Evolutionary conservation across 2,113 vertebrate genomes (phyloP).

Genomic region (Paratilapia polleni): DNA sequence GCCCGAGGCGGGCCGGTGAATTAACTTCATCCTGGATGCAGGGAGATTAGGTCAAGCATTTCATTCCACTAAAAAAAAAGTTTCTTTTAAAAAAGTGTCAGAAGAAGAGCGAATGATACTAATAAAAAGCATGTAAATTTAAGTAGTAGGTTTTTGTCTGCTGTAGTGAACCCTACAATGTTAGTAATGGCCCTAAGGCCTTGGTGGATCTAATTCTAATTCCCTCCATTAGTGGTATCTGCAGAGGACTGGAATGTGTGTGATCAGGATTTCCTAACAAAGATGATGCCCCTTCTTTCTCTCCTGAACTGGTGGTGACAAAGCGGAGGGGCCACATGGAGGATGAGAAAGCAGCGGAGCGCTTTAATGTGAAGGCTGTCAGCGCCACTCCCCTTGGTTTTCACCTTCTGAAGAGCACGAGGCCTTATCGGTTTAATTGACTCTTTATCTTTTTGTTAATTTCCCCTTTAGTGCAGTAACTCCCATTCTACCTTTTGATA

Average conservation of each 20-base stretch:
- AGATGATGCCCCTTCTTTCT: constrained; percentile 61
- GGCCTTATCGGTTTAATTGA: constrained; percentile 91
- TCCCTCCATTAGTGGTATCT: constrained; percentile 81
- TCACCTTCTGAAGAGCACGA: constrained; percentile 76
- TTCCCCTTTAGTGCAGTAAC: constrained; percentile 60
- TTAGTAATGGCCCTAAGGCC: constrained; percentile 76
- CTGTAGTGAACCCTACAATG: constrained; percentile 32
- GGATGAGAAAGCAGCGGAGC: constrained; percentile 70
- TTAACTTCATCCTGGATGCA: neutral
- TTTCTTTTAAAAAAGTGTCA: neutral
- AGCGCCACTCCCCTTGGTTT: constrained; percentile 82
- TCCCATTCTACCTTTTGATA: constrained; percentile 48
- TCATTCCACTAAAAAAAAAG: neutral
- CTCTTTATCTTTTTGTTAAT: constrained; percentile 83
- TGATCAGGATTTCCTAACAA: constrained; percentile 35
- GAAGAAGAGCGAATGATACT: neutral
- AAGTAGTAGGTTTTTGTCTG: neutral
- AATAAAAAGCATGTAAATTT: constrained; percentile 29
- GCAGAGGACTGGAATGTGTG: constrained; percentile 59
- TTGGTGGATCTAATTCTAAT: constrained; percentile 78
- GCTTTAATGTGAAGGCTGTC: constrained; percentile 81
- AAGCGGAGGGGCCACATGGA: constrained; percentile 55
- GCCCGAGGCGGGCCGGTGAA: neutral
- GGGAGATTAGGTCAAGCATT: neutral
- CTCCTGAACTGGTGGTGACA: constrained; percentile 58